Evolutionary conservation across 2,797 vertebrate species (phyloP).

Genomic region (Falco biarmicus): DNA sequence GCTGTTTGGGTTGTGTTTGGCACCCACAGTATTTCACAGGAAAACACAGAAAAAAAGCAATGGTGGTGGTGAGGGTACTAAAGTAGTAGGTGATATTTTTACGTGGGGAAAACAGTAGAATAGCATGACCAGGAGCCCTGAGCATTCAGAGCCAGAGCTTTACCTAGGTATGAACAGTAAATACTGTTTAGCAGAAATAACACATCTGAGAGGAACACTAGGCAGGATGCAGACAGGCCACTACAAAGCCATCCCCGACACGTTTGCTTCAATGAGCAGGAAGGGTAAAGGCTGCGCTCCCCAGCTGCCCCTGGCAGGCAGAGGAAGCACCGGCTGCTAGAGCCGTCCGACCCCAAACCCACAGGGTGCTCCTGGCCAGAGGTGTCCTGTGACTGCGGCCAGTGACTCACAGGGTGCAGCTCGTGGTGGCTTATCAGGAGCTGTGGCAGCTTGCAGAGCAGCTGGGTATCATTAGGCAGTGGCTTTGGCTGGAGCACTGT

Average conservation of each 20-base stretch:
- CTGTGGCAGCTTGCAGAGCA: not conserved
- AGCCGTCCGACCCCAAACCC: not conserved
- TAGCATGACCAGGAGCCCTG: not conserved
- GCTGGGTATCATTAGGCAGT: not conserved
- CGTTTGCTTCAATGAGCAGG: not conserved
- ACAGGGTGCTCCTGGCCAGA: not conserved
- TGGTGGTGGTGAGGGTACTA: not conserved
- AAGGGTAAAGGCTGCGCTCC: not conserved
- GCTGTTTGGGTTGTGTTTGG: conserved; percentile 1
- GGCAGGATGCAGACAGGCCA: not conserved
- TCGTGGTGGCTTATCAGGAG: not conserved
- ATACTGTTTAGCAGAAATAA: not conserved
- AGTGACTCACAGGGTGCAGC: not conserved
- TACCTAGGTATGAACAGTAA: not conserved
- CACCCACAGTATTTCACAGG: not conserved
- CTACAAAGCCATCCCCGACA: accelerated
- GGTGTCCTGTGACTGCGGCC: not conserved
- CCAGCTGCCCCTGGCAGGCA: not conserved
- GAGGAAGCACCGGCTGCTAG: not conserved
- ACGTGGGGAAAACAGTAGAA: not conserved
- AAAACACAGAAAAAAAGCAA: not conserved
- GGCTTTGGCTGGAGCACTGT: not conserved
- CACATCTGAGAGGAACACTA: not conserved
- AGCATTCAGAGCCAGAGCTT: not conserved
- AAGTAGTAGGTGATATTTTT: not conserved